Conservation (phyloP, 2,113 vertebrate species). For the Cynopterus brachyotis region DNA sequence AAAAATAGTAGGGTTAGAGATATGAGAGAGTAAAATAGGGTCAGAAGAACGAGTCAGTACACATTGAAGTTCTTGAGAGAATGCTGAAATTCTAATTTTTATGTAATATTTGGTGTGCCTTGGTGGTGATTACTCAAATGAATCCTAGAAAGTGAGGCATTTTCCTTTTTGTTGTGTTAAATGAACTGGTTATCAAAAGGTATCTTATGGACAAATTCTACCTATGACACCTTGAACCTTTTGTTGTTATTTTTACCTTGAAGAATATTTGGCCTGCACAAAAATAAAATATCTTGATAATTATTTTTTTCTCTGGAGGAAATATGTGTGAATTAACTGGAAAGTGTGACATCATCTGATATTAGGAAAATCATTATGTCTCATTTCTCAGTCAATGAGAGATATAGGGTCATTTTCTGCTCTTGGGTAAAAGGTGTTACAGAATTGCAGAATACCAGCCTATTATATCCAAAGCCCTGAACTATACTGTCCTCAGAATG, state of each 20-base stretch:
- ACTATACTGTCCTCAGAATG: background rate
- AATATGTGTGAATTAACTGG: background rate
- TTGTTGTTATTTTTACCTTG: conserved; percentile 3
- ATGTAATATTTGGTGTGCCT: background rate
- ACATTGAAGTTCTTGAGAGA: background rate
- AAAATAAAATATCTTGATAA: background rate
- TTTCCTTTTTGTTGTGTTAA: background rate
- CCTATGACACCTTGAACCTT: background rate
- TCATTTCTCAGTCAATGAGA: background rate
- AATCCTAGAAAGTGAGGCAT: background rate
- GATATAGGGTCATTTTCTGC: background rate
- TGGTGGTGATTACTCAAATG: background rate
- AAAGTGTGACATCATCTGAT: background rate
- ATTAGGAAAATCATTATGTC: background rate
- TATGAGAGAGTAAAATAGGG: background rate
- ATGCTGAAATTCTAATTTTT: background rate
- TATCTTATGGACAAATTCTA: background rate
- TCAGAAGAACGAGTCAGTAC: background rate
- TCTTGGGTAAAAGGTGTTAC: background rate
- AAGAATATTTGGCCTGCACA: background rate
- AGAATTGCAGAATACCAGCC: background rate
- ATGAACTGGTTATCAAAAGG: background rate
- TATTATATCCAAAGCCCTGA: background rate
- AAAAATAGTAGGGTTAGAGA: background rate
- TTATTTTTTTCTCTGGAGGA: background rate